Percentiles rank a stretch among this genome's conserved stretches.
These are phyloP conservation scores for Pomatorhinus ruficollis DNA, from an alignment of 2,113 vertebrate species.

Conservation along the genomic window DNA sequence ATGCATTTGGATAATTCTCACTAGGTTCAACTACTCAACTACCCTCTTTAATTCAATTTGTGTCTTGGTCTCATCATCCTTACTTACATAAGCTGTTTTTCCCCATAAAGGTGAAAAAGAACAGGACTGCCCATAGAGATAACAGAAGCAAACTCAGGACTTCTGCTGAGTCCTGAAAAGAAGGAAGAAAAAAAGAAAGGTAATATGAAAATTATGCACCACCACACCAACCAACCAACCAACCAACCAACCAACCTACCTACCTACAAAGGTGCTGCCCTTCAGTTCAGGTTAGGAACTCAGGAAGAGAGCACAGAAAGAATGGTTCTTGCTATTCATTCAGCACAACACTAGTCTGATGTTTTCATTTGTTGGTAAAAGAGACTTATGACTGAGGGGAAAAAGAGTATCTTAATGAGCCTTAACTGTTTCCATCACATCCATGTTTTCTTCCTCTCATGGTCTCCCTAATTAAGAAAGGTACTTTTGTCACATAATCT, in stretches of 20 bases:
- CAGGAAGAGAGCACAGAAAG: background rate
- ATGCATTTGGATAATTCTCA: background rate
- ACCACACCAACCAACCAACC: background rate
- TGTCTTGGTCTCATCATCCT: background rate
- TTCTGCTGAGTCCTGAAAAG: background rate
- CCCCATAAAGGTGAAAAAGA: background rate
- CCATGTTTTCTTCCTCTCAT: background rate
- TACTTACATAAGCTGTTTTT: background rate
- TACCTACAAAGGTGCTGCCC: background rate
- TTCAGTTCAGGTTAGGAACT: background rate
- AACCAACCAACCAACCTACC: background rate
- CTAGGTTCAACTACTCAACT: background rate
- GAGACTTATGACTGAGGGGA: background rate
- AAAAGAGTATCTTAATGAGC: background rate
- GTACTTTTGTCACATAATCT: background rate
- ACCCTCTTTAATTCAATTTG: background rate
- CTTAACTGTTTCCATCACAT: rapidly evolving
- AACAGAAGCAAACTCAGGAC: background rate
- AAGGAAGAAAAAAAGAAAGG: background rate
- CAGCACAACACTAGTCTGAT: background rate
- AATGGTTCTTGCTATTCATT: background rate
- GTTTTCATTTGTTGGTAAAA: background rate
- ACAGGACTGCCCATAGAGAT: background rate
- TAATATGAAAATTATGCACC: background rate
- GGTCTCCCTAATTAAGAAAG: background rate